Base-by-base conservation (phyloP, 2,113 vertebrate genomes). In the Sturnira hondurensis region DNA sequence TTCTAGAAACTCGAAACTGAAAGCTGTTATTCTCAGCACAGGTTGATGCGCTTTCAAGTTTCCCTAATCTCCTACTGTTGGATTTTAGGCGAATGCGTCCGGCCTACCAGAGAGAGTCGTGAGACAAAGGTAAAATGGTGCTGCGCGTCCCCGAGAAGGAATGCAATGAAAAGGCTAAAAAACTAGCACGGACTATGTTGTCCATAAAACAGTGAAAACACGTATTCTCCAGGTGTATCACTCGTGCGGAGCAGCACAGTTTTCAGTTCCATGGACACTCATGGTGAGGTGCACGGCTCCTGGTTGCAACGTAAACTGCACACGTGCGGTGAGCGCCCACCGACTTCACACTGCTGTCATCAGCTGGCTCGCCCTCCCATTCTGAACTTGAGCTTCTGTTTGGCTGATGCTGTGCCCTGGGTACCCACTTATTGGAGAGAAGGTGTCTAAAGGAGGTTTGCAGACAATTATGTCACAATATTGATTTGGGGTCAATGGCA, bases 91-190 rank as follows among this genome's bases (percentile, higher is more conserved):
- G 97, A 97, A 96, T 43, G 31, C 33, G 88, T 78, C 94, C 94
- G 82, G 98, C 89, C 54, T 91, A 95, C 87, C 45, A 78, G 70
- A 89, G 89, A 92, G 96, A 97, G 97, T 83, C 96, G 96, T 96
- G 88, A 86, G 93, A 94, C 76, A 96, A 93, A 77, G 82, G 74
- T 95, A 96, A 95, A 8, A 19, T 11, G 70, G n/a, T 52, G 6
- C 90, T 81, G 89, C 5, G 71, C 3, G 73, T 81, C 73, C 94
- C 70, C 86, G 71, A 95, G 94, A 96, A 54, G 50, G 96, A 97
- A 97, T 93, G 19, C 83, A 95, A 98, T 97, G 97, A 97, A 96
- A 97, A 97, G 90, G 3, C 93, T 93, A 80, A 68, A 89, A 91
- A 92, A 28, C 68, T 97, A 96, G 96, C 96, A 95, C 96, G 84